Evolutionary conservation across 2,888 invertebrate species (phyloP).

Genomic region (Arge pagana): DNA sequence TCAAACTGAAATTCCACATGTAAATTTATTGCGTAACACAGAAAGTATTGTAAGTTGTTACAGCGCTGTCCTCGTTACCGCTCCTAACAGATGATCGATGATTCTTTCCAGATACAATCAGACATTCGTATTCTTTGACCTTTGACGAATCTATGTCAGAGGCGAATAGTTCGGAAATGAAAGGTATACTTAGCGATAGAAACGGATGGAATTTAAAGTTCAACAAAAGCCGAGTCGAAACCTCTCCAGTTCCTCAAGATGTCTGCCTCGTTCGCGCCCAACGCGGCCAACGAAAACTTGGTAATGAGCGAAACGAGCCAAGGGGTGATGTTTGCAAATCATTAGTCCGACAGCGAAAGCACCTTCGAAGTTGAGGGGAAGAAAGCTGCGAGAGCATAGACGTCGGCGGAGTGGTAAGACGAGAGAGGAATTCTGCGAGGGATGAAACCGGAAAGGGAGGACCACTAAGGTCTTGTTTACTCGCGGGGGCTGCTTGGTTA

Average conservation of each 20-base stretch:
- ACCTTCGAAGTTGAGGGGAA: slow-evolving; percentile 28
- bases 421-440: slow-evolving; percentile 13
- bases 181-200: no score
- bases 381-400: slow-evolving; percentile 24
- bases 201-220: slow-evolving; percentile 12
- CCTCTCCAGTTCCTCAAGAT: slow-evolving; percentile 36
- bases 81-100: no score
- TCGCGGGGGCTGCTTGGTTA: background rate
- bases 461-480: slow-evolving; percentile 11
- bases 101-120: no score
- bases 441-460: slow-evolving; percentile 7
- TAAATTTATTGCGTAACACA: no score
- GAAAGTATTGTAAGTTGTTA: no score
- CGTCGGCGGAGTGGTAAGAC: background rate
- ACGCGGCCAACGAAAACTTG: slow-evolving; percentile 43
- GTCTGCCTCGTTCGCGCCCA: slow-evolving; percentile 38
- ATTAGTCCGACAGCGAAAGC: slow-evolving; percentile 46
- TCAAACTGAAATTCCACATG: no score
- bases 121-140: no score
- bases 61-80: no score
- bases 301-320: slow-evolving; percentile 44
- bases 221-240: slow-evolving; percentile 13
- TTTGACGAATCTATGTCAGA: no score
- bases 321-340: slow-evolving; percentile 54
- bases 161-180: no score